These are phyloP conservation scores for Drosophila hydei DNA, from an alignment of 1,140 invertebrate species.

Conservation along the genomic window DNA sequence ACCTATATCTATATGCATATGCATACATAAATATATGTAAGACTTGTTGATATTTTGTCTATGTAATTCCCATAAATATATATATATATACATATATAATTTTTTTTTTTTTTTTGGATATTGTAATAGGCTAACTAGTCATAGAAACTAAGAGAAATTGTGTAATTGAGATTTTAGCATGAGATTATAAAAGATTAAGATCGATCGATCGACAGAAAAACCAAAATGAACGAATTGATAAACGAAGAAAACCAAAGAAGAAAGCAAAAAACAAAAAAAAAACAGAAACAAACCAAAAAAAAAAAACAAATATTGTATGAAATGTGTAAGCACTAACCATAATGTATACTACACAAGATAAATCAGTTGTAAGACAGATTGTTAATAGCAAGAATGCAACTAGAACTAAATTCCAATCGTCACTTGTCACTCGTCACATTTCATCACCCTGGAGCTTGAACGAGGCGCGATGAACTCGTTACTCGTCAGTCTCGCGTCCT, in stretches of 20 bases:
- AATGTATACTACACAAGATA: conserved; percentile 42
- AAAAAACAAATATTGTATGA: conserved; percentile 42
- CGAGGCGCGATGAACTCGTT: neutral
- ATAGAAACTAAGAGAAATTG: conserved; percentile 70
- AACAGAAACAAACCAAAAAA: conserved; percentile 2
- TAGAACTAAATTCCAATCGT: conserved; percentile 11
- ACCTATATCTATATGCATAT: conserved; percentile 7
- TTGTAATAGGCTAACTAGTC: conserved; percentile 72
- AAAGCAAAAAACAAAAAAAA: neutral
- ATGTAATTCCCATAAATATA: conserved; percentile 23
- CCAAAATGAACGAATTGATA: conserved; percentile 21
- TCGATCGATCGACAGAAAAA: neutral
- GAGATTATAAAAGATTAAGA: conserved; percentile 30
- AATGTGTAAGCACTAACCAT: conserved; percentile 29
- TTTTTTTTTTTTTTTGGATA: conserved; percentile 50
- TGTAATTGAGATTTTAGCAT: conserved; percentile 77
- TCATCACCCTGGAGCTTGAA: no score
- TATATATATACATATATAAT: no score
- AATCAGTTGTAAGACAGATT: conserved; percentile 56
- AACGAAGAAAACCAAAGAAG: conserved; percentile 10
- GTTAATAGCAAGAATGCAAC: conserved; percentile 32
- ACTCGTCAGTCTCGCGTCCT: conserved; percentile 1
- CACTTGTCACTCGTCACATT: neutral
- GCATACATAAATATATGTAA: conserved; percentile 41
- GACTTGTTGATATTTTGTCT: conserved; percentile 76